Evolutionary conservation across 1,140 invertebrate genomes (phyloP).

Genomic region (Diorhabda sublineata): DNA sequence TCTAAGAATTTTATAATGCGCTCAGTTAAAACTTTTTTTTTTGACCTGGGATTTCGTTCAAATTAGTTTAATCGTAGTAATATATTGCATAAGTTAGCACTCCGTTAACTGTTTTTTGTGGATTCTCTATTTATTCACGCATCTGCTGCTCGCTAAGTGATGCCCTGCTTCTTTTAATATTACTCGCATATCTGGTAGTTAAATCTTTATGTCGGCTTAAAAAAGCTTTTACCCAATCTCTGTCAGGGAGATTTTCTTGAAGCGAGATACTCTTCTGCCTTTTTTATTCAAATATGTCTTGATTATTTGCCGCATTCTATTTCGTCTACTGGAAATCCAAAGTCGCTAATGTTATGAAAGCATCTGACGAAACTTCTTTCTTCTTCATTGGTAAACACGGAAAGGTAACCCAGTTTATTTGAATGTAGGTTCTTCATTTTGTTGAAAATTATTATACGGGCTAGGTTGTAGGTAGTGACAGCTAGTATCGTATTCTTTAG

Average conservation of each 20-base stretch:
- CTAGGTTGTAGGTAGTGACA: not conserved
- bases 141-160: not conserved
- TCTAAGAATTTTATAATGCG: not conserved
- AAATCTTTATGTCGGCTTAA: not conserved
- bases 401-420: not conserved
- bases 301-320: not conserved
- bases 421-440: not conserved
- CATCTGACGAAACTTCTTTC: not conserved
- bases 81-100: not conserved
- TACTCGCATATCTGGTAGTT: not conserved
- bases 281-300: not conserved
- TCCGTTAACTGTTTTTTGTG: not conserved
- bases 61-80: not conserved
- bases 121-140: not conserved
- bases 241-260: not conserved
- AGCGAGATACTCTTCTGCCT: not conserved
- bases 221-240: not conserved
- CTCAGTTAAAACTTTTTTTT: constrained; percentile 3
- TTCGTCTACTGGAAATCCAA: not conserved
- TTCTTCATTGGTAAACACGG: not conserved
- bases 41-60: not conserved
- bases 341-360: not conserved
- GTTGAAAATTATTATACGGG: not conserved
- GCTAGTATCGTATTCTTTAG: not conserved
- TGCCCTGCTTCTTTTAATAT: not conserved